Evolutionary conservation across 2,888 invertebrate species (phyloP), one percentile per base, ranked within the genome.

Genomic region (Ommatoiulus sabulosus): DNA sequence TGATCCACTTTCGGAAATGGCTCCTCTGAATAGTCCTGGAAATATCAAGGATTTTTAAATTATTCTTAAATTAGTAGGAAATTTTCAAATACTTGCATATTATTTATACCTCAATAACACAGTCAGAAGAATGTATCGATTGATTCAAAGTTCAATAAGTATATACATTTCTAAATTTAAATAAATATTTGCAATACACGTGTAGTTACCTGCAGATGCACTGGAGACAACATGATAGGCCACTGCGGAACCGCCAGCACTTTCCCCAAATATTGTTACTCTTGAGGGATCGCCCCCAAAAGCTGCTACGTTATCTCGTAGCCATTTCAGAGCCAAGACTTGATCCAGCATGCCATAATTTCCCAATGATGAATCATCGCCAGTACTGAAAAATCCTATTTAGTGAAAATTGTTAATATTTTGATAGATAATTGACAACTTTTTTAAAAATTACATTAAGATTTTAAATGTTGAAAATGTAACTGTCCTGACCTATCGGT

Each of bases 401-500:
- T 46, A 44, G 0, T 44, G 35, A 10, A 17, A 84, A 7, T 24
- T 12, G 15, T 80, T 52, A 35, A 4, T 15, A 7, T 80, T 80
- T 80, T 80, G 80, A 86, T 10, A 44, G 0, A 35, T 35, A 35
- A 35, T 35, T 35, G 35, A 35, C 35, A 35, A 35, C 35, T 1
- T 35, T n/a, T n/a, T 20, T 3, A 20, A 86, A 43, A 35, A 86
- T n/a, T 6, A 1, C 86, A n/a, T 44, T 8, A 86, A 86, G 84
- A 90, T 72, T 48, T 35, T 35, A 35, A 35, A 35, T 35, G 2
- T 35, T 35, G 24, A 72, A 72, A 24, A 10, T 6, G 12, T 3
- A 90, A 84, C 12, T 89, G 90, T 17, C 90, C 90, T 12, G 90
- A 89, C 86, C 90, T 90, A 35, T 84, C 89, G 89, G 89, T 89